Conservation (phyloP, 2,888 invertebrate genomes). For the Ormyrus nitidulus region DNA sequence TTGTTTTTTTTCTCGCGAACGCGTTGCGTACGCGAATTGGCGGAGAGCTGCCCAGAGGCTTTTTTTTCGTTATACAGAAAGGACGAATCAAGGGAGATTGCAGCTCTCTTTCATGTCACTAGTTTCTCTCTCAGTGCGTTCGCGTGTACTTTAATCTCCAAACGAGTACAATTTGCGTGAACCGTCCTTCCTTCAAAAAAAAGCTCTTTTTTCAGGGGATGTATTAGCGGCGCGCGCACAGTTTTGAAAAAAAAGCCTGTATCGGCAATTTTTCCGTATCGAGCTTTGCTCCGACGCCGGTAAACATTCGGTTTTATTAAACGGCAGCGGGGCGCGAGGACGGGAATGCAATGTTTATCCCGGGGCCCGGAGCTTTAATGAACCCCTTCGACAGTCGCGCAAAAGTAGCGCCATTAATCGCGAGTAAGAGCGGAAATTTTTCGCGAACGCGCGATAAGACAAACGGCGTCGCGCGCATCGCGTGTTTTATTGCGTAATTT, state of each 20-base stretch:
- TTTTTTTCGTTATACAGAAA: slow-evolving; percentile 32
- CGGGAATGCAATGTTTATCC: no score
- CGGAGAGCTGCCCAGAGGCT: slow-evolving; percentile 14
- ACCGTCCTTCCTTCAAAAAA: no score
- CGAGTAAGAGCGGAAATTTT: not conserved
- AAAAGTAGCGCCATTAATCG: not conserved
- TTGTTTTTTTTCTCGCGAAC: not conserved
- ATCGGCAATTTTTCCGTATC: slow-evolving; percentile 3
- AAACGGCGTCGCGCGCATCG: not conserved
- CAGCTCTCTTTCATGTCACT: slow-evolving; percentile 33
- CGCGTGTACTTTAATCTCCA: slow-evolving; percentile 45
- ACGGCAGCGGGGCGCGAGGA: not conserved
- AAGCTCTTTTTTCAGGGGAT: not conserved
- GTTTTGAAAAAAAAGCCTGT: not conserved
- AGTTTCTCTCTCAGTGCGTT: slow-evolving; percentile 10
- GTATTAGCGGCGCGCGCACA: not conserved
- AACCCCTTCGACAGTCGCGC: no score
- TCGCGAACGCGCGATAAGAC: not conserved
- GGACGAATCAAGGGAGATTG: slow-evolving; percentile 34
- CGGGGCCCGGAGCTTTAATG: no score
- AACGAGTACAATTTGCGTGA: slow-evolving; percentile 31
- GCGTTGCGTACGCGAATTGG: not conserved
- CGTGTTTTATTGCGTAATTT: slow-evolving; percentile 6
- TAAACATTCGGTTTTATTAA: not conserved
- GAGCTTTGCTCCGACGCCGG: no score